Percentiles rank a stretch among this genome's conserved stretches.
Conservation (phyloP, 2,888 invertebrate species). For the Scrobipalpa costella region DNA sequence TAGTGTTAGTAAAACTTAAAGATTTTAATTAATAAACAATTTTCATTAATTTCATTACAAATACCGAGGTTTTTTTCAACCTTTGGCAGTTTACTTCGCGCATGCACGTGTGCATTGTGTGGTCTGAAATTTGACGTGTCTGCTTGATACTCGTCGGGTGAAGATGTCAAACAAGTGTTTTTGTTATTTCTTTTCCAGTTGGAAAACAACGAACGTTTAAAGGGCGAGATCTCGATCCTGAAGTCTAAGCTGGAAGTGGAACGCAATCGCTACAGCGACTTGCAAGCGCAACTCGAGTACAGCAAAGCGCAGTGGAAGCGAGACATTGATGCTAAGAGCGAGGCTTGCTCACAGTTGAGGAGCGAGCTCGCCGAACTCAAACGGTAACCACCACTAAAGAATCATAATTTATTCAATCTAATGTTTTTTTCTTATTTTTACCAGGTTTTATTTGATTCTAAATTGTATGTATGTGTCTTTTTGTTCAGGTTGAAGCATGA, state of each 20-base stretch:
- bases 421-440: no score
- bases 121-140: no score
- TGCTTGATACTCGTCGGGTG: no score
- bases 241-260: conserved; percentile 78
- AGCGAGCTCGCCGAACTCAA: conserved; percentile 59
- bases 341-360: conserved; percentile 57
- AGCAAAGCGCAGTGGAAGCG: conserved; percentile 62
- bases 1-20: no score
- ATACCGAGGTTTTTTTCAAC: no score
- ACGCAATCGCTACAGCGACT: conserved; percentile 67
- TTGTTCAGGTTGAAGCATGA: conserved; percentile 56
- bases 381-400: no score
- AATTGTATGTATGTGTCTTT: background rate
- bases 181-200: conserved; percentile 47
- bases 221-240: conserved; percentile 75
- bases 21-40: no score
- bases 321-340: conserved; percentile 49
- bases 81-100: no score
- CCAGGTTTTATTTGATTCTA: background rate
- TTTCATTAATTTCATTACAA: no score
- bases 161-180: no score
- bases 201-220: conserved; percentile 70
- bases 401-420: no score
- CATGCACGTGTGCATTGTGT: no score
- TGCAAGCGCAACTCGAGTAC: conserved; percentile 65